phyloP scores from a whole-genome alignment of 64 coral and sea anemone genomes.

The Actinia tenebrosa region DNA sequence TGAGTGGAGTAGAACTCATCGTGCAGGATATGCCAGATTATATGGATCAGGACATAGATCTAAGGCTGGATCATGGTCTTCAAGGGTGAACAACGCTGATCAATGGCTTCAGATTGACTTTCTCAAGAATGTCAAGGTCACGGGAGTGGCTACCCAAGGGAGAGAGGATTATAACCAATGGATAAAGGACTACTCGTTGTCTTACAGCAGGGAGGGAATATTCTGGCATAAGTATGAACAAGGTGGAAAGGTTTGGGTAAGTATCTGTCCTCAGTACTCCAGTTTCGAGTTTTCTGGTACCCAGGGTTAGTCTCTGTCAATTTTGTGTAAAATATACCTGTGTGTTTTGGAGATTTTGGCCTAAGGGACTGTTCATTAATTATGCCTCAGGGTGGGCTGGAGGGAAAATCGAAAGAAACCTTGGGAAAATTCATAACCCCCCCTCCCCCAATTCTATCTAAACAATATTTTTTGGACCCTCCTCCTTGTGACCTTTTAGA shows the following conservation, averaged over 20 bases:
- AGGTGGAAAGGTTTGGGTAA: background rate
- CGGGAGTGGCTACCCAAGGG: conserved; percentile 5
- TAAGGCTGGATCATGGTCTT: conserved; percentile 40
- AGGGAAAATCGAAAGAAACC: too few relatives aligned
- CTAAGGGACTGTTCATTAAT: too few relatives aligned
- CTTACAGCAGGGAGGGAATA: conserved; percentile 21
- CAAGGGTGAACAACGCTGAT: conserved; percentile 15
- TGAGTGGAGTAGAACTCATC: background rate
- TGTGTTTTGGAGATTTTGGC: too few relatives aligned
- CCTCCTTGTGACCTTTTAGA: too few relatives aligned
- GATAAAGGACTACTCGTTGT: background rate
- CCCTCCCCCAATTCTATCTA: too few relatives aligned
- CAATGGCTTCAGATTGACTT: conserved; percentile 51
- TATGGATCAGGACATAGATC: background rate
- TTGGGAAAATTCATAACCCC: too few relatives aligned
- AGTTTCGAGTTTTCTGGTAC: too few relatives aligned
- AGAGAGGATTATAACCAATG: conserved; percentile 17
- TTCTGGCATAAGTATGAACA: conserved; percentile 10
- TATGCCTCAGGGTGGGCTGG: too few relatives aligned
- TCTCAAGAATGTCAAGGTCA: background rate
- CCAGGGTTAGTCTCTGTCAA: too few relatives aligned
- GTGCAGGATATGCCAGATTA: conserved; percentile 22
- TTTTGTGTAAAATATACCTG: too few relatives aligned
- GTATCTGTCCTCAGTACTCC: background rate
- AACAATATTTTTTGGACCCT: too few relatives aligned